Base-by-base conservation (phyloP, 2,797 vertebrate species). In the Pipistrellus pipistrellus region DNA sequence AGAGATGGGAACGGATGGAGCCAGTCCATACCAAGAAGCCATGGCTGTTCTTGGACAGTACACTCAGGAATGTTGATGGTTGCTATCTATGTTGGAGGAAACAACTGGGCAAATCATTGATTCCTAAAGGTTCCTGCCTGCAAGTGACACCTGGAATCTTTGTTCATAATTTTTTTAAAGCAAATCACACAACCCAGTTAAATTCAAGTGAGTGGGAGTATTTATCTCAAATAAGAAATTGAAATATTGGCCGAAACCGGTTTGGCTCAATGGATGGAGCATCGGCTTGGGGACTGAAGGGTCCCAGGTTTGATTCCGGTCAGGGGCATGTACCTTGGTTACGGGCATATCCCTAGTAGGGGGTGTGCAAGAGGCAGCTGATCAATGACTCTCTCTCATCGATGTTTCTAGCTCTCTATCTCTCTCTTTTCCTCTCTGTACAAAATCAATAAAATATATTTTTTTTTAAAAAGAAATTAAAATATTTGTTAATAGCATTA, bases 161-260 rank as follows among this genome's bases (percentile, higher is more conserved):
- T 77, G 46, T 64, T 92, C 51, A 85, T 30, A 77, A 44, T 69
- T 69, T 91, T 93, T 85, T 73, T 46, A 86, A 72, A 75, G 35
- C 41, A 89, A 69, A 64, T 69, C 8, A 38, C 25, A n/a, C 27
- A 85, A 41, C 55, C 77, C 27, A 64, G 23, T 27, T 87, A 82
- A 85, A 73, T 69, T 84, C 78, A 90, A 75, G 23, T 48, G 27
- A 44, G 0, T 75, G 44, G 18, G 20, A 7, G 27, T n/a, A 91
- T 81, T 84, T 91, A 48, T 66, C 62, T 38, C 46, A n/a, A 88
- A 89, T 84, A 93, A 87, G 72, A 86, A 80, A 78, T 17, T 55
- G 73, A 96, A 90, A 88, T 44, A 77, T 68, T 88, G 35, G 44
- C 44, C 10, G 44, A 44, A 44, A 44, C 44, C 44, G 10, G 44